A percentile compares a stretch with the other conserved stretches of the same genome.
Conservation (phyloP, 1,140 invertebrate genomes). For the Cherax destructor region DNA sequence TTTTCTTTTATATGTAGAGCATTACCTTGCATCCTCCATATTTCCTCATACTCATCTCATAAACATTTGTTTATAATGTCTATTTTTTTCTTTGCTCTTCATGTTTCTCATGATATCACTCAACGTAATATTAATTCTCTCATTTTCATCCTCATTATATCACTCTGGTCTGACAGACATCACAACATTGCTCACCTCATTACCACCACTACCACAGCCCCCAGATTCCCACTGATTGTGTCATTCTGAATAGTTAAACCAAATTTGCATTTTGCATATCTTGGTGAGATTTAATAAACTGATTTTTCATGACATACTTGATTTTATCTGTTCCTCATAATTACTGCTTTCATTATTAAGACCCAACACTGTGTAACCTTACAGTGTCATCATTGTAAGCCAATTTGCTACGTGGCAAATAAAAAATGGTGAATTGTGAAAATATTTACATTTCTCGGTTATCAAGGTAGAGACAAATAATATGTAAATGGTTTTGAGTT, state of each 20-base stretch:
- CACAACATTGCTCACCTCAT: constrained; percentile 53
- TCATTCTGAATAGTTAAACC: background rate
- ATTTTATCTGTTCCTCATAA: no score
- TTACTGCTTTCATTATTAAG: no score
- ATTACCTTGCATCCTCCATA: constrained; percentile 11
- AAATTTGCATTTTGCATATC: constrained; percentile 21
- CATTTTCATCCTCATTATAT: background rate
- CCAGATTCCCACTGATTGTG: constrained; percentile 15
- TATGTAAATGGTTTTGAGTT: no score
- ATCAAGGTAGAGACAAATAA: no score
- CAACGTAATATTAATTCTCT: background rate
- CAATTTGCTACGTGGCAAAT: no score
- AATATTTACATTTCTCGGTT: no score
- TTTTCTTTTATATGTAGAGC: background rate
- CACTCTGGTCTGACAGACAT: constrained; percentile 6
- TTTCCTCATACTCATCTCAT: constrained; percentile 2
- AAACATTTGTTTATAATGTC: background rate
- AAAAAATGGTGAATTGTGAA: no score
- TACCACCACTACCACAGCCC: constrained; percentile 59
- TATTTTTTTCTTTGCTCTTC: background rate
- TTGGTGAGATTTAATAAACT: constrained; percentile 35
- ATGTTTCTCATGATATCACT: constrained; percentile 8
- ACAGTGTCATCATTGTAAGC: no score
- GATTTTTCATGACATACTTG: constrained; percentile 51
- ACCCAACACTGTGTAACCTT: no score